Evolutionary conservation across 2,113 vertebrate species (phyloP).

Genomic region (Terrapene triunguis): DNA sequence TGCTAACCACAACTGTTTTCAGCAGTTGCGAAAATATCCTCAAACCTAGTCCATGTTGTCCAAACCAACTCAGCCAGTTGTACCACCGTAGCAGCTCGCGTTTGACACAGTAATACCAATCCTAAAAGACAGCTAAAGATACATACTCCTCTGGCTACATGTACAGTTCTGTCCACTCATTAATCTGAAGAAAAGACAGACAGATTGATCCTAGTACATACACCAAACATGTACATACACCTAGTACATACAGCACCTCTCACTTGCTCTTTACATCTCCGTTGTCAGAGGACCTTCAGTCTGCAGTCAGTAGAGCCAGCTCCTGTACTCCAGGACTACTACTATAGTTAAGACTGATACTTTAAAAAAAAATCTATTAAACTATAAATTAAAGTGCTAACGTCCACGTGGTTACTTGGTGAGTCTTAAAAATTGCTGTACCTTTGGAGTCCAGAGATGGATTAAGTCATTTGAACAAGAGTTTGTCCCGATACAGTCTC

Average conservation of each 20-base stretch:
- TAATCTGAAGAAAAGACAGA: neutral
- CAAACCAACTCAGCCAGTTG: neutral
- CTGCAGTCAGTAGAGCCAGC: neutral
- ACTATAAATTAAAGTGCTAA: neutral
- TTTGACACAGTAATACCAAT: neutral
- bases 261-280: constrained; percentile 5
- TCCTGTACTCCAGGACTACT: neutral
- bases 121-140: neutral
- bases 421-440: accelerated
- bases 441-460: neutral
- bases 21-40: neutral
- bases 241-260: neutral
- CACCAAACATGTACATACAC: neutral
- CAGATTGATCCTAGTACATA: neutral
- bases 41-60: neutral
- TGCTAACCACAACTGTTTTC: neutral
- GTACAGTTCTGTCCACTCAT: neutral
- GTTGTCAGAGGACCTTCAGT: neutral
- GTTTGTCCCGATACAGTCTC: neutral
- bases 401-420: neutral
- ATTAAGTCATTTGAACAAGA: neutral
- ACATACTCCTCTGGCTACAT: accelerated
- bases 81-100: neutral
- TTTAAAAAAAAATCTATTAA: neutral
- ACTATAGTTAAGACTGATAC: neutral